Percentiles rank a stretch among this genome's conserved stretches.
Conservation (phyloP, 2,113 vertebrate species). For the Leptobrachium leishanense region DNA sequence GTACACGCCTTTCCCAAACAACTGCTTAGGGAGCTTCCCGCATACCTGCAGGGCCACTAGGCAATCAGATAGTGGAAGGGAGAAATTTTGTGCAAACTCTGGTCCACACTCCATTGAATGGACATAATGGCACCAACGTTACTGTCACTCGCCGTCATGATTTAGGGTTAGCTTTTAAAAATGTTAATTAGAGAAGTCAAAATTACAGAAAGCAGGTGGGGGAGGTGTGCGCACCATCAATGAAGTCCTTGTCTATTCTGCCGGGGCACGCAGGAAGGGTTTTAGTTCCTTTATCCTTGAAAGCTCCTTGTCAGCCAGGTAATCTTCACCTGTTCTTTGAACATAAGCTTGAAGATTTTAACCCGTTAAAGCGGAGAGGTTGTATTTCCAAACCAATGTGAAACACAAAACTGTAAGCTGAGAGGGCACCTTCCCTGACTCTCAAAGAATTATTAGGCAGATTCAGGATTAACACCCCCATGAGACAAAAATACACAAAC, state of each 20-base stretch:
- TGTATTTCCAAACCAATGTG: background rate
- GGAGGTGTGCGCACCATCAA: background rate
- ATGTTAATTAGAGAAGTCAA: background rate
- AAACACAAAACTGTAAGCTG: no score
- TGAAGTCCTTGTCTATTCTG: background rate
- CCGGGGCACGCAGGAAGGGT: background rate
- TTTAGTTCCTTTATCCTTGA: constrained; percentile 8
- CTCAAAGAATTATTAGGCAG: no score
- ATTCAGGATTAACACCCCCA: no score
- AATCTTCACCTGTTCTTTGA: constrained; percentile 5
- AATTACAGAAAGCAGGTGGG: background rate
- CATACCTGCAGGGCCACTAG: background rate
- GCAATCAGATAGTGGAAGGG: no score
- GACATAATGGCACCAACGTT: background rate
- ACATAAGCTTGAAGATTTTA: background rate
- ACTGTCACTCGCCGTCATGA: background rate
- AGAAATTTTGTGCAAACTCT: no score
- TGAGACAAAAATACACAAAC: no score
- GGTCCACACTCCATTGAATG: background rate
- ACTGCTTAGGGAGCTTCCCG: background rate
- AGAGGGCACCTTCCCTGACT: no score
- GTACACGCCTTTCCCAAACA: no score
- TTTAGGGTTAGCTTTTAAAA: background rate
- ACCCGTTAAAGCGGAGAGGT: background rate
- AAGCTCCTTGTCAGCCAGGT: background rate